Conservation (phyloP, 1,140 invertebrate genomes). For the Drosophila guanche region DNA sequence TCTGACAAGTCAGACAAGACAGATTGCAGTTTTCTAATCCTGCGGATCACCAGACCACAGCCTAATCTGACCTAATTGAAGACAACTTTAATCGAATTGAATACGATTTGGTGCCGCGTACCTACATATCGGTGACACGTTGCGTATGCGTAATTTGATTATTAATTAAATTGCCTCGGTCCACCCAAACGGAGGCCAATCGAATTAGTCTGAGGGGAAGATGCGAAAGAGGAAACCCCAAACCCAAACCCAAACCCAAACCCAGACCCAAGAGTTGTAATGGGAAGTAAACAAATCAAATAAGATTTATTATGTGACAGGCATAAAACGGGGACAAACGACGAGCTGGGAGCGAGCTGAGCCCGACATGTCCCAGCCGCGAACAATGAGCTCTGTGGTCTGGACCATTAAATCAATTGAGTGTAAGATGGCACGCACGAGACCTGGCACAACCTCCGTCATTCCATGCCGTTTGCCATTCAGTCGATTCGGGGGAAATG, state of each 20-base stretch:
- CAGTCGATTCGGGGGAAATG: constrained; percentile 56
- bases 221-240: background rate
- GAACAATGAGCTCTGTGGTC: constrained; percentile 57
- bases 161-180: constrained; percentile 69
- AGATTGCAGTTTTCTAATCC: background rate
- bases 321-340: constrained; percentile 72
- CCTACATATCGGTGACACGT: constrained; percentile 39
- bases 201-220: constrained; percentile 54
- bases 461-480: constrained; percentile 33
- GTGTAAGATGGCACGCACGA: constrained; percentile 76
- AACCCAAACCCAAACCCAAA: constrained; percentile 2
- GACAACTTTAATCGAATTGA: constrained; percentile 60
- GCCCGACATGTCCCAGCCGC: background rate
- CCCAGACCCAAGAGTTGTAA: constrained; percentile 11
- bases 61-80: constrained; percentile 30
- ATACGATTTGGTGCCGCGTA: constrained; percentile 25
- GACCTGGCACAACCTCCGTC: constrained; percentile 17
- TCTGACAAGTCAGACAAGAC: background rate
- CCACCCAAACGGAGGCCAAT: constrained; percentile 67
- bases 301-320: constrained; percentile 82
- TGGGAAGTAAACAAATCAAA: constrained; percentile 78
- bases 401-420: constrained; percentile 78
- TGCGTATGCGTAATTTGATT: constrained; percentile 79
- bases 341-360: constrained; percentile 19
- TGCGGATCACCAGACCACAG: background rate